Conservation (phyloP, 2,797 vertebrate species). For the Alcedo quadribrachys region DNA sequence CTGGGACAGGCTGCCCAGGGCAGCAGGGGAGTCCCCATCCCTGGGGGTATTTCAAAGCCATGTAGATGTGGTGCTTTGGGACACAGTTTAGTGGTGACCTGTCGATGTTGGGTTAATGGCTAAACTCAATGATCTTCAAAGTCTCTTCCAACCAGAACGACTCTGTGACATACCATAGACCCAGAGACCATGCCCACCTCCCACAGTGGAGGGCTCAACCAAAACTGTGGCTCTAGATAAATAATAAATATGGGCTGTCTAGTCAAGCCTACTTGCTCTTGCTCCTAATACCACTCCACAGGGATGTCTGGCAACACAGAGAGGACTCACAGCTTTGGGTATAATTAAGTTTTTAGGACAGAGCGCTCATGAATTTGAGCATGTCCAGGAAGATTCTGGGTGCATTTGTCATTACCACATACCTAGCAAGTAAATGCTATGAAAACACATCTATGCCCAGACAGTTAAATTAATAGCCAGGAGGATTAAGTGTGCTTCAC, state of each 20-base stretch:
- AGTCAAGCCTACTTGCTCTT: background rate
- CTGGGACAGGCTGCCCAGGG: background rate
- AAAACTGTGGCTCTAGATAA: background rate
- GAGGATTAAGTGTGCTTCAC: slow-evolving; percentile 15
- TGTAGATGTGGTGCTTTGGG: background rate
- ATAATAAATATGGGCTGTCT: no score
- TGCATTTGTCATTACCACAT: background rate
- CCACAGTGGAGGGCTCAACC: background rate
- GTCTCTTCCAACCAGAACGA: background rate
- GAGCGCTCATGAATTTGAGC: background rate
- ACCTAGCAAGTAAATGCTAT: background rate
- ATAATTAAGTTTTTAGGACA: background rate
- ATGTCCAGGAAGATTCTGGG: background rate
- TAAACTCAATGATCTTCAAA: background rate
- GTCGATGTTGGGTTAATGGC: background rate
- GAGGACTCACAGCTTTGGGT: background rate
- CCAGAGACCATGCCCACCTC: background rate
- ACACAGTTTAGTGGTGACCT: background rate
- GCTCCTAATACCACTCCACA: background rate
- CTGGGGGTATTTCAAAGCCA: background rate
- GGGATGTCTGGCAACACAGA: background rate
- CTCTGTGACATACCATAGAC: background rate
- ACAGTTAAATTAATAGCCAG: background rate
- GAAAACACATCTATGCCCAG: background rate
- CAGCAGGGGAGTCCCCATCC: background rate